A percentile compares a stretch with the other conserved stretches of the same genome.
phyloP scores from a whole-genome alignment of 2,888 invertebrate genomes.

The Oeneis ivallda region DNA sequence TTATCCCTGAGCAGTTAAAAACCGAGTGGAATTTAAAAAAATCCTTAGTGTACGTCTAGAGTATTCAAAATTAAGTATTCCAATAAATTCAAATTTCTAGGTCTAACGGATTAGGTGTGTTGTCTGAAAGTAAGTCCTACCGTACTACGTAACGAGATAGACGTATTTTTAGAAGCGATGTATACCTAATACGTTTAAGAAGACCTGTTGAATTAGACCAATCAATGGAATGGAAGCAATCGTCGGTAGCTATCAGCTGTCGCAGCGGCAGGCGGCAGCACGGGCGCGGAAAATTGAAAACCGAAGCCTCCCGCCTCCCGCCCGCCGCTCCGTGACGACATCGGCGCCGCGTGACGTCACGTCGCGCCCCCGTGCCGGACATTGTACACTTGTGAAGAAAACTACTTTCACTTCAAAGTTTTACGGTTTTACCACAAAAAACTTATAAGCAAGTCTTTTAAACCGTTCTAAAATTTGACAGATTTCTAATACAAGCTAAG shows the following conservation, averaged over 20 bases:
- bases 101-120: no score
- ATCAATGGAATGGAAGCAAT: constrained; percentile 27
- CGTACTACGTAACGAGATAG: neutral
- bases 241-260: constrained; percentile 56
- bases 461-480: no score
- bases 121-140: no score
- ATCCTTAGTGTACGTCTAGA: no score
- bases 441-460: no score
- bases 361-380: constrained; percentile 42
- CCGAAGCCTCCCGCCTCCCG: constrained; percentile 44
- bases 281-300: constrained; percentile 69
- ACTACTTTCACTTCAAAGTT: neutral
- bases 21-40: no score
- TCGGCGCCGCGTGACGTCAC: constrained; percentile 57
- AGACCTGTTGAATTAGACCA: constrained; percentile 41
- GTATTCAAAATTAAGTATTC: no score
- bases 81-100: no score
- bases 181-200: neutral
- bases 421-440: no score
- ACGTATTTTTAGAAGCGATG: neutral
- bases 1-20: no score
- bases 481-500: no score
- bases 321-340: constrained; percentile 45
- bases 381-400: constrained; percentile 24
- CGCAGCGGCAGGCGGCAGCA: constrained; percentile 57